Conservation (phyloP, 2,113 vertebrate genomes). For the Mugil cephalus region DNA sequence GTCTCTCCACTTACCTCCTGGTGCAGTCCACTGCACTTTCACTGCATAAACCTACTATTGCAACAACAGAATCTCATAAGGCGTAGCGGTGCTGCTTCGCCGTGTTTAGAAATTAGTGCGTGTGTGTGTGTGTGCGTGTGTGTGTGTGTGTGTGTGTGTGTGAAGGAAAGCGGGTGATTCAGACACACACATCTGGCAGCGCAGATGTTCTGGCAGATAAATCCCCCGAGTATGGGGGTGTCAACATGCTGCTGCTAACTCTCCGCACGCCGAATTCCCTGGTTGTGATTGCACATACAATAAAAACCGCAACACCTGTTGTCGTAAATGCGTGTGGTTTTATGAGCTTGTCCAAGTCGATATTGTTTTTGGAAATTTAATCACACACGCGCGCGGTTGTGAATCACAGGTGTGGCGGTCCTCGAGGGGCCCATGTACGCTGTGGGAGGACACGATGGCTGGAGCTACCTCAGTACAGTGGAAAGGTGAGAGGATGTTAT, state of each 20-base stretch:
- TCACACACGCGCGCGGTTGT: slow-evolving; percentile 22
- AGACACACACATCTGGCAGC: slow-evolving; percentile 66
- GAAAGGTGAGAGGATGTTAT: slow-evolving; percentile 83
- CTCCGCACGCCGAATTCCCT: slow-evolving; percentile 30
- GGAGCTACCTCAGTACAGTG: slow-evolving; percentile 99
- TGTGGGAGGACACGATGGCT: slow-evolving; percentile 97
- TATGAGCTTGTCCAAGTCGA: slow-evolving; percentile 6
- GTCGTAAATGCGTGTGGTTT: slow-evolving; percentile 1
- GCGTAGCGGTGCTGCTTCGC: slow-evolving; percentile 11
- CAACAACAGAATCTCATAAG: slow-evolving; percentile 11
- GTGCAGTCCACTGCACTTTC: background rate
- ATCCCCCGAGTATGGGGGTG: slow-evolving; percentile 41
- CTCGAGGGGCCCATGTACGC: slow-evolving; percentile 98
- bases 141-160: slow-evolving; percentile 24
- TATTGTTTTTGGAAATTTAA: slow-evolving; percentile 29
- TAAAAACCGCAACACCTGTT: slow-evolving; percentile 23
- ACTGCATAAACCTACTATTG: slow-evolving; percentile 6
- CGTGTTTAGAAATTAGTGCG: slow-evolving; percentile 36
- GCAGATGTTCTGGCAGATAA: slow-evolving; percentile 71
- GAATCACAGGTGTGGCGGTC: slow-evolving; percentile 91
- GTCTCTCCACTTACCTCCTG: background rate
- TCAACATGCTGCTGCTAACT: slow-evolving; percentile 59
- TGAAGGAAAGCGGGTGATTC: slow-evolving; percentile 13
- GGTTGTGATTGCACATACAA: slow-evolving; percentile 11
- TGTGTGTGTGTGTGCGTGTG: slow-evolving; percentile 26